phyloP scores from a whole-genome alignment of 2,888 invertebrate genomes.

The Plebejus argus region DNA sequence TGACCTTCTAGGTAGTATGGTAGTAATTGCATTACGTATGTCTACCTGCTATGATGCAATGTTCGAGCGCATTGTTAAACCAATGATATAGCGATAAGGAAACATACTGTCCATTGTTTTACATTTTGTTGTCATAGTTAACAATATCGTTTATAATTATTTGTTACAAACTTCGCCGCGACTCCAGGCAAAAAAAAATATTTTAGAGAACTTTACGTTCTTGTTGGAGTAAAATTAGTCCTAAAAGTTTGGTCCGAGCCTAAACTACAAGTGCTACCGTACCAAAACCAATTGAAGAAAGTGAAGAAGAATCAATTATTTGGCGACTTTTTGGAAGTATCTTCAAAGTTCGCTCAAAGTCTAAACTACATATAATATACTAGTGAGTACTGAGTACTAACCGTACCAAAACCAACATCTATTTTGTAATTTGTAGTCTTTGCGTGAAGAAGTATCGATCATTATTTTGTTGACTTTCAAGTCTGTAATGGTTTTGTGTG shows the following conservation, averaged over 20 bases:
- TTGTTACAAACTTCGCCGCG: neutral
- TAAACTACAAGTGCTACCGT: too few relatives aligned
- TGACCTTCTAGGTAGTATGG: constrained; percentile 30
- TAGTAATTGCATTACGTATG: constrained; percentile 30
- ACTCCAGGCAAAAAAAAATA: neutral
- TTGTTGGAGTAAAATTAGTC: neutral
- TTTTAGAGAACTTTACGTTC: neutral
- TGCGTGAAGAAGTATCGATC: neutral
- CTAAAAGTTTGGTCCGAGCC: too few relatives aligned
- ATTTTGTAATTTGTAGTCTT: too few relatives aligned
- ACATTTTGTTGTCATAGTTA: constrained; percentile 8
- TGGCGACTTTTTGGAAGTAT: too few relatives aligned
- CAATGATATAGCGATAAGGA: constrained; percentile 24
- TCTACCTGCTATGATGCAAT: constrained; percentile 33
- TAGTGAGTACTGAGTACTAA: too few relatives aligned
- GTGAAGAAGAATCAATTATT: too few relatives aligned
- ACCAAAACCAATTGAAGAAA: too few relatives aligned
- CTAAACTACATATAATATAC: too few relatives aligned
- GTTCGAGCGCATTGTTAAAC: constrained; percentile 18
- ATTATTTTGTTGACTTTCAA: neutral
- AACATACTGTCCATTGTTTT: constrained; percentile 7
- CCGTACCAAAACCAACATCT: too few relatives aligned
- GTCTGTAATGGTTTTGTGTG: too few relatives aligned
- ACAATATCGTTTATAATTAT: neutral
- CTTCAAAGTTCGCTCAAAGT: too few relatives aligned